Conservation (phyloP, 2,113 vertebrate genomes). For the Aptenodytes forsteri region DNA sequence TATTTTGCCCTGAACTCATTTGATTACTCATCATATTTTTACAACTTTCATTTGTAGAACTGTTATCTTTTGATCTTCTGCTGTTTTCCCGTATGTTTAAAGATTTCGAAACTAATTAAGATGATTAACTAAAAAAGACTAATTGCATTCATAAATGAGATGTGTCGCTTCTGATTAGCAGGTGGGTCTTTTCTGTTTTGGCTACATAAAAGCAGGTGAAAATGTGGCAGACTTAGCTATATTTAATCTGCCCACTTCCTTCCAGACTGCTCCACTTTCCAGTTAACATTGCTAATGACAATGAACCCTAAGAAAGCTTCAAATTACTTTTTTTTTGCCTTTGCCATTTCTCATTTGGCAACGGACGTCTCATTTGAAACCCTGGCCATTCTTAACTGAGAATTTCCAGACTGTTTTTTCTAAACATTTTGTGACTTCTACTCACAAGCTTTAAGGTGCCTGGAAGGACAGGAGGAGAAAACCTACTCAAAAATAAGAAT, state of each 20-base stretch:
- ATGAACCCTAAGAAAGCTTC: background rate
- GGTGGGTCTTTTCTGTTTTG: slow-evolving; percentile 39
- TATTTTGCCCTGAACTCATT: background rate
- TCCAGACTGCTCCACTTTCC: background rate
- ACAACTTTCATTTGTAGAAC: background rate
- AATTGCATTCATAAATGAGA: slow-evolving; percentile 35
- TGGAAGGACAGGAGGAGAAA: background rate
- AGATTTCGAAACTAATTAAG: slow-evolving; percentile 48
- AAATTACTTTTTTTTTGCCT: background rate
- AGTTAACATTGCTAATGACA: background rate
- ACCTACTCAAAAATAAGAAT: background rate
- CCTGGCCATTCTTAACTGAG: background rate
- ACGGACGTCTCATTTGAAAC: background rate
- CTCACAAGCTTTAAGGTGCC: background rate
- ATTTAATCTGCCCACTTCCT: slow-evolving; percentile 16
- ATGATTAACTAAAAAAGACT: slow-evolving; percentile 55
- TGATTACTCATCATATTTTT: slow-evolving; percentile 24
- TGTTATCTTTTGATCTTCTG: slow-evolving; percentile 30
- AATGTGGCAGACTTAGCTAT: slow-evolving; percentile 12
- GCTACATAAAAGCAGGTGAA: slow-evolving; percentile 56
- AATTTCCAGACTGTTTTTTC: background rate
- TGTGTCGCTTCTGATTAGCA: slow-evolving; percentile 25
- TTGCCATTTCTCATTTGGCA: background rate
- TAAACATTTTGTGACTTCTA: background rate
- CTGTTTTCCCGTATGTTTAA: slow-evolving; percentile 4